phyloP scores from a whole-genome alignment of 1,140 invertebrate species.

The Caenorhabditis inopinata region DNA sequence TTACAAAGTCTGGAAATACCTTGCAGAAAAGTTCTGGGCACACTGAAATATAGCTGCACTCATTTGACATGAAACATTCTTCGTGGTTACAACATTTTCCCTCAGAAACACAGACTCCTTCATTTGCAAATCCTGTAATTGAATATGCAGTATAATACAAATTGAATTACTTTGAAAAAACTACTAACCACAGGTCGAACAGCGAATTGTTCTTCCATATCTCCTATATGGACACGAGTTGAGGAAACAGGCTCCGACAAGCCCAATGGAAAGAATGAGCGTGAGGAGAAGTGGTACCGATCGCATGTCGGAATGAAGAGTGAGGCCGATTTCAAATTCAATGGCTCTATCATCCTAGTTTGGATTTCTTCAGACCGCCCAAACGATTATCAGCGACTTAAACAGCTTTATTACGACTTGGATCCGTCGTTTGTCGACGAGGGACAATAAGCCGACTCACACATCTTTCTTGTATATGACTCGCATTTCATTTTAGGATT shows the following conservation, averaged over 20 bases:
- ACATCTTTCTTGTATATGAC: background rate
- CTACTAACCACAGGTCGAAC: conserved; percentile 50
- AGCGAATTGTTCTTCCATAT: conserved; percentile 49
- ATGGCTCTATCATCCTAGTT: background rate
- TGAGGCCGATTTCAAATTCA: background rate
- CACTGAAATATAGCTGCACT: conserved; percentile 29
- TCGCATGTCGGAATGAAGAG: conserved; percentile 4
- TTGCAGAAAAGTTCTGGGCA: conserved; percentile 45
- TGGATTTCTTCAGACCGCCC: background rate
- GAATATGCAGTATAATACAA: conserved; percentile 35
- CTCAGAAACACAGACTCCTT: conserved; percentile 46
- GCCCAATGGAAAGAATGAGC: background rate
- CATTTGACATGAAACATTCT: conserved; percentile 30
- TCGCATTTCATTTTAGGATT: background rate
- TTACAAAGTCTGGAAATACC: background rate
- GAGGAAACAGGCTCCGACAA: conserved; percentile 49
- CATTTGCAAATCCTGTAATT: conserved; percentile 4
- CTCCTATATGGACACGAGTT: conserved; percentile 55
- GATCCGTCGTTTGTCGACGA: background rate
- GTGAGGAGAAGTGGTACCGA: conserved; percentile 15
- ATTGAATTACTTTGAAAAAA: background rate
- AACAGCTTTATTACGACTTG: conserved; percentile 27
- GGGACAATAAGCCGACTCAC: conserved; percentile 8
- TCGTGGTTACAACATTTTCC: conserved; percentile 44
- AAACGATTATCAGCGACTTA: conserved; percentile 1